A percentile compares a stretch with the other conserved stretches of the same genome.
Conservation (phyloP, 2,888 invertebrate genomes). For the Ophonus ardosiacus region DNA sequence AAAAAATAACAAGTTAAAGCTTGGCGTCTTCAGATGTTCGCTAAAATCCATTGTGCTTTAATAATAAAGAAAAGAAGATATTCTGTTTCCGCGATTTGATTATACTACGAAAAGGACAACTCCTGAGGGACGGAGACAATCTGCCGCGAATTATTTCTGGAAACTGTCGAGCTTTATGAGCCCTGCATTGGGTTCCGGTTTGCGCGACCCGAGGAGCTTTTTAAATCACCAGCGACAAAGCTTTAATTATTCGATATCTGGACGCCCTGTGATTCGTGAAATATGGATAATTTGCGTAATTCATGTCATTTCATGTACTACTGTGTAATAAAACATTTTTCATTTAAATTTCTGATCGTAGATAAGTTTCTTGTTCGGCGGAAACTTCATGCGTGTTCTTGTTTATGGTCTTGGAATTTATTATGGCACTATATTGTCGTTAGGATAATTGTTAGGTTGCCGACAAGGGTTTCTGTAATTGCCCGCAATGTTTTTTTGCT, state of each 20-base stretch:
- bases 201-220: slow-evolving; percentile 49
- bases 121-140: slow-evolving; percentile 19
- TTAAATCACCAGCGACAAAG: slow-evolving; percentile 54
- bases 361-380: slow-evolving; percentile 12
- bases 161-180: slow-evolving; percentile 48
- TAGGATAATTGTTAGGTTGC: slow-evolving; percentile 7
- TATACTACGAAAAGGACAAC: slow-evolving; percentile 32
- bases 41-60: slow-evolving; percentile 43
- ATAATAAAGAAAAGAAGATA: slow-evolving; percentile 47
- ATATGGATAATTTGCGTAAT: slow-evolving; percentile 54
- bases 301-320: slow-evolving; percentile 24
- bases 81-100: slow-evolving; percentile 47
- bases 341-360: slow-evolving; percentile 41
- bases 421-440: background rate
- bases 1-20: slow-evolving; percentile 36
- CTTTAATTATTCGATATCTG: slow-evolving; percentile 50
- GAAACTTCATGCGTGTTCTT: slow-evolving; percentile 20
- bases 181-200: slow-evolving; percentile 32
- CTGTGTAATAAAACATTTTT: slow-evolving; percentile 49
- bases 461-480: background rate
- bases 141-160: slow-evolving; percentile 52
- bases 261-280: slow-evolving; percentile 52
- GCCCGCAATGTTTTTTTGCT: background rate
- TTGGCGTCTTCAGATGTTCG: slow-evolving; percentile 14
- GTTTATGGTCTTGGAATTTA: slow-evolving; percentile 29